Evolutionary conservation across 2,113 vertebrate species (phyloP).

Genomic region (Actenoides hombroni): DNA sequence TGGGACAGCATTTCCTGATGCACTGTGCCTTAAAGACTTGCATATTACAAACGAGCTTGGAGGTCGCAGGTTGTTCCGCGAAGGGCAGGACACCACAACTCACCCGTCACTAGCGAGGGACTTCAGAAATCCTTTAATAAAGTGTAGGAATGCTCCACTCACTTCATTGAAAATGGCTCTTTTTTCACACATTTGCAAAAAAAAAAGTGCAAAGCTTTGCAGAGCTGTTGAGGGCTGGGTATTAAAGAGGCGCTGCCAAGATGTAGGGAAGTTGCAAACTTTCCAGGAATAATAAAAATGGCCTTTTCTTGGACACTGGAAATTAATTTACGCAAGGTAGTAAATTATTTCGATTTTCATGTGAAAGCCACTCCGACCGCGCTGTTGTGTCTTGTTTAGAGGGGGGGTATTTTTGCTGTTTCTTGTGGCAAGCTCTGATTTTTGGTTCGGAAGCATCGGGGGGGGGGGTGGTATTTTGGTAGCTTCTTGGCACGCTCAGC

Average conservation of each 20-base stretch:
- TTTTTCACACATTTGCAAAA: not conserved
- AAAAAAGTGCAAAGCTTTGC: not conserved
- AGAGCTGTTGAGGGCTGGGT: not conserved
- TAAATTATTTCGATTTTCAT: not conserved
- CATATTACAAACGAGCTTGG: rapidly evolving
- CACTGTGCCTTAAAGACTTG: rapidly evolving
- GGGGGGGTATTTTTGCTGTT: rapidly evolving
- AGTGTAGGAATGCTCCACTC: not conserved
- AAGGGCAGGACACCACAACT: not conserved
- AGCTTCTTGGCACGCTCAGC: rapidly evolving
- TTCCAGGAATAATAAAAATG: not conserved
- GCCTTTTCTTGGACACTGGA: not conserved
- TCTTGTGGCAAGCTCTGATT: not conserved
- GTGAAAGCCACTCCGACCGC: not conserved
- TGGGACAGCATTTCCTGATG: not conserved
- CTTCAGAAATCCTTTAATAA: not conserved
- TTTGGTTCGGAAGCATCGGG: not conserved
- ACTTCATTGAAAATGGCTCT: not conserved
- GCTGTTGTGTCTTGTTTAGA: not conserved
- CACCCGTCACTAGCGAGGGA: not conserved
- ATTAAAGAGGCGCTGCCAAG: not conserved
- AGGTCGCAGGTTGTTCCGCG: not conserved
- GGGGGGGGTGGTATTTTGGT: not conserved
- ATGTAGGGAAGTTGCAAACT: not conserved
- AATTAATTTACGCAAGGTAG: not conserved